Conservation (phyloP, 2,888 invertebrate species). For the Furcula furcula region DNA sequence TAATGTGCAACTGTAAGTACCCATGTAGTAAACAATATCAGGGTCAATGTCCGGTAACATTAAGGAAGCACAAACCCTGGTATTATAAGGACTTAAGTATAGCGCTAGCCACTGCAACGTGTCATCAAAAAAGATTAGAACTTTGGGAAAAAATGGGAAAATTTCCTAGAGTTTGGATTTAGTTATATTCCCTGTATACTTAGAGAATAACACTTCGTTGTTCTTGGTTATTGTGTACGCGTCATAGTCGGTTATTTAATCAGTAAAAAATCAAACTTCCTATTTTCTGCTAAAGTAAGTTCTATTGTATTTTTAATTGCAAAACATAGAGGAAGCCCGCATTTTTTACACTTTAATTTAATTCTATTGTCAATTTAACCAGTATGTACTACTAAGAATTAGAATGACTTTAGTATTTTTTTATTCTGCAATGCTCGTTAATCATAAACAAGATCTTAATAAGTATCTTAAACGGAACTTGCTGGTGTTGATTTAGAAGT, state of each 20-base stretch:
- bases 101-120: no score
- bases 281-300: no score
- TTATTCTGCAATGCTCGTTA: neutral
- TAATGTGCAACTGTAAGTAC: conserved; percentile 56
- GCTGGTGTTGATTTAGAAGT: no score
- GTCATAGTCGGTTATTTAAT: no score
- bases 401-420: conserved; percentile 3
- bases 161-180: no score
- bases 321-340: conserved; percentile 1
- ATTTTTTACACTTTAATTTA: conserved; percentile 3
- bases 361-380: conserved; percentile 2
- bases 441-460: neutral
- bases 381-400: neutral
- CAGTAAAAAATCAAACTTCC: no score
- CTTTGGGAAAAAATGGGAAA: no score
- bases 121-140: no score
- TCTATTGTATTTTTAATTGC: conserved; percentile 2
- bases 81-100: conserved; percentile 13
- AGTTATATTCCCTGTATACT: no score
- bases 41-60: conserved; percentile 60
- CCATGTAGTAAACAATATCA: conserved; percentile 52
- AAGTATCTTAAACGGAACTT: neutral
- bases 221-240: no score
- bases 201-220: no score
- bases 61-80: conserved; percentile 47